Percentiles rank a stretch among this genome's conserved stretches.
Evolutionary conservation across 1,140 invertebrate species (phyloP).

Genomic region (Apis cerana): DNA sequence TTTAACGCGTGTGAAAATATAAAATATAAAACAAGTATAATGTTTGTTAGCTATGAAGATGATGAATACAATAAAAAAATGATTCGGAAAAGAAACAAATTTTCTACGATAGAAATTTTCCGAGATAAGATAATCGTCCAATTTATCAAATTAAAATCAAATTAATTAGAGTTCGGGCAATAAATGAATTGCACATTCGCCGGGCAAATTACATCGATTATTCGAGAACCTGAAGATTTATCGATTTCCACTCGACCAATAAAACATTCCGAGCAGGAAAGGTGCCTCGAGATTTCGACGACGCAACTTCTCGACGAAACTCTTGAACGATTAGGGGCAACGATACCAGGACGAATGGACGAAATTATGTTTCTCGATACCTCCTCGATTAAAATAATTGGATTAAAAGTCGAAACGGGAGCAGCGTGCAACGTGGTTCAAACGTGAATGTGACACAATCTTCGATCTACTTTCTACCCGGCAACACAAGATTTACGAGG

Average conservation of each 20-base stretch:
- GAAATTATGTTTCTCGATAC: constrained; percentile 35
- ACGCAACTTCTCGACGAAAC: not conserved
- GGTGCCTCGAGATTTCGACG: not conserved
- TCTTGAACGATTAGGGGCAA: constrained; percentile 11
- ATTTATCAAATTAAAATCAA: too few relatives aligned
- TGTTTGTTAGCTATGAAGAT: too few relatives aligned
- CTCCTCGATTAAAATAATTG: constrained; percentile 43
- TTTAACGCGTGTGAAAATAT: not conserved
- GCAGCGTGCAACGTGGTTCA: constrained; percentile 25
- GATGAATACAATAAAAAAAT: too few relatives aligned
- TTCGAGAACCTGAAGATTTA: too few relatives aligned
- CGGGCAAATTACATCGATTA: too few relatives aligned
- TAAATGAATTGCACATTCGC: too few relatives aligned
- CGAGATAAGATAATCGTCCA: too few relatives aligned
- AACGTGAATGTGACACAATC: constrained; percentile 58
- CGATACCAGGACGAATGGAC: constrained; percentile 17
- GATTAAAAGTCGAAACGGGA: constrained; percentile 44
- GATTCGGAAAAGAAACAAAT: too few relatives aligned
- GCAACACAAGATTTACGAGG: constrained; percentile 58
- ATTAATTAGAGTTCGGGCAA: too few relatives aligned
- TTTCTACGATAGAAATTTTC: too few relatives aligned
- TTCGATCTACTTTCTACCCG: constrained; percentile 55
- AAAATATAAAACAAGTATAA: not conserved
- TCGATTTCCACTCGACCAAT: too few relatives aligned
- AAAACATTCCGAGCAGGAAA: too few relatives aligned